Conservation (phyloP, 2,797 vertebrate genomes). For the Cyclopterus lumpus region DNA sequence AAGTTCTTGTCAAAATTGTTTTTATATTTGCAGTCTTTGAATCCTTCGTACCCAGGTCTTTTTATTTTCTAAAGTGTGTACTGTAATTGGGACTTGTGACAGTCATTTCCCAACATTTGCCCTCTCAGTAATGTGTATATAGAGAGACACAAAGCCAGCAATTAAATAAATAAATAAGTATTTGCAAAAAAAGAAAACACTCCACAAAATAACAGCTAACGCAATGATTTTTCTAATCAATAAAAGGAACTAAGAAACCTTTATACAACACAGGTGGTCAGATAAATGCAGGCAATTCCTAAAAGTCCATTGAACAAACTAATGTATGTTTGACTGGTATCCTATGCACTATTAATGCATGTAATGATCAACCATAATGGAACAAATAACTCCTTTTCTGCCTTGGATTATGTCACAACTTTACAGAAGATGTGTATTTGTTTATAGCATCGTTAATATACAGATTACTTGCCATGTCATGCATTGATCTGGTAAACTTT, state of each 20-base stretch:
- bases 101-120: slow-evolving; percentile 64
- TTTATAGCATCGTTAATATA: slow-evolving; percentile 42
- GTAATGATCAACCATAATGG: slow-evolving; percentile 65
- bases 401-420: slow-evolving; percentile 57
- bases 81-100: slow-evolving; percentile 74
- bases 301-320: slow-evolving; percentile 59
- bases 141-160: slow-evolving; percentile 78
- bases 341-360: slow-evolving; percentile 78
- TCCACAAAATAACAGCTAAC: slow-evolving; percentile 20
- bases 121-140: slow-evolving; percentile 72
- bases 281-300: slow-evolving; percentile 59
- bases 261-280: slow-evolving; percentile 60
- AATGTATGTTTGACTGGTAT: slow-evolving; percentile 57
- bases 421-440: slow-evolving; percentile 46
- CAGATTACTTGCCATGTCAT: slow-evolving; percentile 20
- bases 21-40: slow-evolving; percentile 73
- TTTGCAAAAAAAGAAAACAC: slow-evolving; percentile 62
- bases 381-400: slow-evolving; percentile 40
- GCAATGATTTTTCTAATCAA: slow-evolving; percentile 63
- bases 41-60: slow-evolving; percentile 57
- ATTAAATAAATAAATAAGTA: slow-evolving; percentile 57
- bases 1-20: slow-evolving; percentile 65
- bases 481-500: slow-evolving; percentile 51
- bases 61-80: slow-evolving; percentile 75
- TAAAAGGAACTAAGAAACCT: slow-evolving; percentile 26